phyloP scores from a whole-genome alignment of 2,888 invertebrate genomes.

The Drosophila kuntzei region DNA sequence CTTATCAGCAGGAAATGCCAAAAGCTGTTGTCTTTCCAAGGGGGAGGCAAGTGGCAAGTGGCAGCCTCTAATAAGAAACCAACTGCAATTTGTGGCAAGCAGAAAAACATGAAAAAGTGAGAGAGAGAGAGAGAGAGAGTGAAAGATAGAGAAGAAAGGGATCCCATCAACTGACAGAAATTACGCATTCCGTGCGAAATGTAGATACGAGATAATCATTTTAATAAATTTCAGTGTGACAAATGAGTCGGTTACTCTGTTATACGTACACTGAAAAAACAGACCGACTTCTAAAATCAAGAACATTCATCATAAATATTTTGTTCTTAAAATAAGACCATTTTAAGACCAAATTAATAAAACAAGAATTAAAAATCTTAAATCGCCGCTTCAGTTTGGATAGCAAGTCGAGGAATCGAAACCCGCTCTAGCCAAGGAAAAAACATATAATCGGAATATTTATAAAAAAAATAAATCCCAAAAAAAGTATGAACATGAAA shows the following conservation, averaged over 20 bases:
- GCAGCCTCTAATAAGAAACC: conserved; percentile 48
- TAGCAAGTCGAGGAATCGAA: too few species aligned
- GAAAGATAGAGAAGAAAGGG: neutral
- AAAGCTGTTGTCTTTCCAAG: conserved; percentile 42
- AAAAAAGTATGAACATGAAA: too few species aligned
- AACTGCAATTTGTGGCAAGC: conserved; percentile 54
- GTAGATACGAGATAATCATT: conserved; percentile 79
- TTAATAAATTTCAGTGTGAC: conserved; percentile 80
- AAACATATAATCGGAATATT: too few species aligned
- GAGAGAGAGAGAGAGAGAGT: neutral
- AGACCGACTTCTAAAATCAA: too few species aligned
- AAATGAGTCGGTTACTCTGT: conserved; percentile 64
- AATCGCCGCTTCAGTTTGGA: too few species aligned
- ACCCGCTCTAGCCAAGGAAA: too few species aligned
- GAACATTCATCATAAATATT: too few species aligned
- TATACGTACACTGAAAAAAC: too few species aligned
- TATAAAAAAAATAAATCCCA: too few species aligned
- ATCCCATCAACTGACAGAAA: conserved; percentile 54
- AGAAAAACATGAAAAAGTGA: neutral
- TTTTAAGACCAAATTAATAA: too few species aligned
- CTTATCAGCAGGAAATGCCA: conserved; percentile 48
- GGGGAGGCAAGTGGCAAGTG: conserved; percentile 8
- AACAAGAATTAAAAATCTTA: too few species aligned
- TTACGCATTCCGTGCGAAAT: conserved; percentile 80
- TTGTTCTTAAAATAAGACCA: too few species aligned